Percentiles rank a stretch among this genome's conserved stretches.
phyloP scores from a whole-genome alignment of 1,140 invertebrate species.

The Drosophila albomicans region DNA sequence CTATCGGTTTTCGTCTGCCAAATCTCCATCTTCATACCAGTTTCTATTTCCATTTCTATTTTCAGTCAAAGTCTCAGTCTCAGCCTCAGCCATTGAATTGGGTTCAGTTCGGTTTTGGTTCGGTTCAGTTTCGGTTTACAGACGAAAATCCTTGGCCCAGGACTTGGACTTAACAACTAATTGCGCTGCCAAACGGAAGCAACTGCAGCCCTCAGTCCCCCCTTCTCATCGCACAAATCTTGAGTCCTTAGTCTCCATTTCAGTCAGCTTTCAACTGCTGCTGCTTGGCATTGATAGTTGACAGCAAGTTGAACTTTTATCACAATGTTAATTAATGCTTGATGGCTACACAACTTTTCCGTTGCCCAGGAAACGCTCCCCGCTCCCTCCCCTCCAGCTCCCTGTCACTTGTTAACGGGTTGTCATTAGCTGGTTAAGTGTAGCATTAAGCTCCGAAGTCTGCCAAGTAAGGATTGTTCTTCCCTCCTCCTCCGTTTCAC shows the following conservation, averaged over 20 bases:
- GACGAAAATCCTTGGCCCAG: conserved; percentile 1
- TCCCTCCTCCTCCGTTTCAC: neutral
- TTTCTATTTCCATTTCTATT: too few relatives aligned
- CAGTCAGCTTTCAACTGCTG: too few relatives aligned
- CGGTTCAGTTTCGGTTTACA: neutral
- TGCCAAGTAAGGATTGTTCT: neutral
- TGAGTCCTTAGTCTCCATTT: too few relatives aligned
- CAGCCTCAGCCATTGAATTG: neutral
- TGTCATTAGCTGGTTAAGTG: conserved; percentile 24
- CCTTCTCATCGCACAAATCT: neutral
- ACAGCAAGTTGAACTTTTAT: conserved; percentile 50
- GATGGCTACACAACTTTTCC: conserved; percentile 32
- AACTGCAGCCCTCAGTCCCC: neutral
- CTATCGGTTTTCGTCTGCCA: too few relatives aligned
- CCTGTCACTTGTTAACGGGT: conserved; percentile 22
- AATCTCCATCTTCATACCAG: neutral
- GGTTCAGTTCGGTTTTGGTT: neutral
- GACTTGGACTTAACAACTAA: conserved; percentile 14
- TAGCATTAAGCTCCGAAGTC: conserved; percentile 1
- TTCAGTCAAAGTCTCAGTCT: neutral
- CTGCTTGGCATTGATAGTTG: conserved; percentile 24
- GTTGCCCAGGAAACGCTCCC: conserved; percentile 29
- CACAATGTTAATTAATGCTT: conserved; percentile 74
- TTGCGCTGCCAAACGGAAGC: conserved; percentile 28
- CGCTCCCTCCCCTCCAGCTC: neutral